Base-by-base conservation (phyloP, 2,888 invertebrate genomes). In the Eupithecia subfuscata region DNA sequence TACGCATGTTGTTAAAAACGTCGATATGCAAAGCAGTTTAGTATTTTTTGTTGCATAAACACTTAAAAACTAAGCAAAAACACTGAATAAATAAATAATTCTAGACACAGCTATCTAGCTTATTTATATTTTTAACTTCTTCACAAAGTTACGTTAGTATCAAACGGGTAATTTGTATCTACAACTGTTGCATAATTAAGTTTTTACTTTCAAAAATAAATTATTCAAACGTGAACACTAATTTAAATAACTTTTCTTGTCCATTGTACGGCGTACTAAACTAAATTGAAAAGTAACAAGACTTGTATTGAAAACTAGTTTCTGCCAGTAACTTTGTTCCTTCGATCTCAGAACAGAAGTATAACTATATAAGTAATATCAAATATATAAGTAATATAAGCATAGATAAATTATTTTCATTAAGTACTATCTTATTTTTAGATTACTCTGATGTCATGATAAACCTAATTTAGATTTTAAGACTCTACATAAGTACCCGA, bases 201-300 rank as follows among this genome's bases (percentile, higher is more conserved):
- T 56, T 52, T 72, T 72, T 48, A 70, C 74, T 74, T 72, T 77
- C 72, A 60, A 68, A 76, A 48, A 72, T 77, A 74, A 77, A 77
- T 74, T 74, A 77, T 77, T 52, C 67, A 77, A 68, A 48, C 70
- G 12, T 22, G n/a, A 25, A 34, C 74, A 48, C 60, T 60, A 25
- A 77, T 74, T 77, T 74, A 70, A 77, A 77, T 77, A 60, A 56
- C 71, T 74, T 69, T 65, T 69, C 70, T 70, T 67, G 37, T 18
- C 14, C 22, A 73, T 45, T 37, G 56, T 72, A 60, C 60, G 25
- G 77, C 70, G 72, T 77, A 74, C 65, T 67, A 71, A 74, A 77
- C 43, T 16, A 11, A 67, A 69, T 77, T 67, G 77, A 77, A 77
- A 77, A 77, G 30, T 64, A 60, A 3, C 12, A 22, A 56, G n/a